Conservation (phyloP, 2,888 invertebrate species). For the Mythimna impura region DNA sequence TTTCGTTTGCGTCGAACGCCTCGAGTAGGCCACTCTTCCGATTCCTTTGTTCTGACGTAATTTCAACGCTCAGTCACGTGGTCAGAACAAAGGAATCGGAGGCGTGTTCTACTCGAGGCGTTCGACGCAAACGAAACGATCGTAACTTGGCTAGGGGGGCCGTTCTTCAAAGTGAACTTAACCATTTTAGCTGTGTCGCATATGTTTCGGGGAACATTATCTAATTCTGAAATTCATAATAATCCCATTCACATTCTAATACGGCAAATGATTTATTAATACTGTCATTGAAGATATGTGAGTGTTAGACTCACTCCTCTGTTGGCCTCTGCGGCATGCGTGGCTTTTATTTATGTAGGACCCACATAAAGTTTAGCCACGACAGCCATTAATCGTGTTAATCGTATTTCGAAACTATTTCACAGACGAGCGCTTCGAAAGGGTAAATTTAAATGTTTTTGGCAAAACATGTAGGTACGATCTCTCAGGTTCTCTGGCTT, state of each 20-base stretch:
- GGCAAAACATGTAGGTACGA: background rate
- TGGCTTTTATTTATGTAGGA: background rate
- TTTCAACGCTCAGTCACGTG: too few relatives aligned
- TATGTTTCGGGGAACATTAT: background rate
- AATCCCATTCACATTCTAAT: background rate
- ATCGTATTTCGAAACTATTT: conserved; percentile 46
- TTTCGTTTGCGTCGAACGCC: too few relatives aligned
- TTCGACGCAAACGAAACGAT: too few relatives aligned
- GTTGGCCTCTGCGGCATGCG: background rate
- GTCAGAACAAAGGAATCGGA: too few relatives aligned
- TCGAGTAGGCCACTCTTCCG: too few relatives aligned
- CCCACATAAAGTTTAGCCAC: conserved; percentile 14
- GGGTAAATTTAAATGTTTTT: conserved; percentile 2
- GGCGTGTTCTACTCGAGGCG: too few relatives aligned
- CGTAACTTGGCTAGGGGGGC: too few relatives aligned
- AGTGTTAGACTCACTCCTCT: conserved; percentile 7
- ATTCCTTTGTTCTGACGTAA: too few relatives aligned
- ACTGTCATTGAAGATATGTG: background rate
- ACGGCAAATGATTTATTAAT: background rate
- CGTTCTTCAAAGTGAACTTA: too few relatives aligned
- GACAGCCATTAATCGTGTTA: conserved; percentile 32
- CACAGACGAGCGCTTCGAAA: conserved; percentile 27
- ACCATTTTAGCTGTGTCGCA: too few relatives aligned
- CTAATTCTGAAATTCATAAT: background rate
- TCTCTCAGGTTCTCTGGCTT: too few relatives aligned